Evolutionary conservation across 2,797 vertebrate genomes (phyloP).

Genomic region (Karalla daura): DNA sequence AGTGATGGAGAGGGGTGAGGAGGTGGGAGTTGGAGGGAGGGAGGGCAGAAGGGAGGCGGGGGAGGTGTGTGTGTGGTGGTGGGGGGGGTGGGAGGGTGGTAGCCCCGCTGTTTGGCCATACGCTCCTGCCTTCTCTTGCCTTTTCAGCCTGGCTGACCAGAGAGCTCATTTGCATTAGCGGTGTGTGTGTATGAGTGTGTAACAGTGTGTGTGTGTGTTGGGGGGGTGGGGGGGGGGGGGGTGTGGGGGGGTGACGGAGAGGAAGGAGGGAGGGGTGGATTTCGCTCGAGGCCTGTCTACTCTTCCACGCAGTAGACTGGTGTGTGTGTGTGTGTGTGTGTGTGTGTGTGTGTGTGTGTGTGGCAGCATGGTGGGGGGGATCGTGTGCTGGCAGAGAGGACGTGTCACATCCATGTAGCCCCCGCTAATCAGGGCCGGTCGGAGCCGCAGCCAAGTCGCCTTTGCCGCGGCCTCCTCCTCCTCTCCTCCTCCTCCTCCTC

Average conservation of each 20-base stretch:
- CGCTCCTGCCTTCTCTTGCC: slow-evolving; percentile 84
- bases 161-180: slow-evolving; percentile 87
- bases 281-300: slow-evolving; percentile 88
- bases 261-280: slow-evolving; percentile 67
- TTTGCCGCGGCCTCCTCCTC: slow-evolving; percentile 46
- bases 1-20: slow-evolving; percentile 52
- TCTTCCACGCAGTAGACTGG: slow-evolving; percentile 84
- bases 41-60: slow-evolving; percentile 77
- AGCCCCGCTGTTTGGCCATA: slow-evolving; percentile 86
- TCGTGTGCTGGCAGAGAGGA: slow-evolving; percentile 83
- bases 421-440: slow-evolving; percentile 74
- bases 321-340: slow-evolving; percentile 43
- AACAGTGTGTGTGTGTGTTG: no score
- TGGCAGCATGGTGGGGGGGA: slow-evolving; percentile 30
- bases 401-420: slow-evolving; percentile 87
- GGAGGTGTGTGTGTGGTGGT: slow-evolving; percentile 28
- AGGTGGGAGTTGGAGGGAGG: slow-evolving; percentile 14
- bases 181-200: slow-evolving; percentile 59
- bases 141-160: slow-evolving; percentile 87
- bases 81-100: slow-evolving; percentile 61
- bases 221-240: slow-evolving; percentile 72
- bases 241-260: neutral
- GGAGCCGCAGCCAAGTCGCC: slow-evolving; percentile 72
- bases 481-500: no score
- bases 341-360: slow-evolving; percentile 38